phyloP scores from a whole-genome alignment of 2,113 vertebrate species.

The Cottus gobio region DNA sequence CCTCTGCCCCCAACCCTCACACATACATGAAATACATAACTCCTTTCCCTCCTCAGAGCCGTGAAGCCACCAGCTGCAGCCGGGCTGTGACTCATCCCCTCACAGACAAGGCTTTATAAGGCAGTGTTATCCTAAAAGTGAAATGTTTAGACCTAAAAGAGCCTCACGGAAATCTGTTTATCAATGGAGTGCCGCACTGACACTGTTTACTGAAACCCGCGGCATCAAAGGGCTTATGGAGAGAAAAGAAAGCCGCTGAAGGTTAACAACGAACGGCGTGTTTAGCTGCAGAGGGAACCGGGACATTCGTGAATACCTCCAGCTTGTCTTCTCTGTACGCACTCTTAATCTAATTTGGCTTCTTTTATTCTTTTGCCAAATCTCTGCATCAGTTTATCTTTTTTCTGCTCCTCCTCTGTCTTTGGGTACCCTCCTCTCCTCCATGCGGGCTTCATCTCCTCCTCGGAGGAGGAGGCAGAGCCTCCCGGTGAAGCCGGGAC shows the following conservation, averaged over 20 bases:
- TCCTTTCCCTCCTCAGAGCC: constrained; percentile 2
- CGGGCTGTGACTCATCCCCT: not conserved
- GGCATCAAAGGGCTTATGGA: constrained; percentile 29
- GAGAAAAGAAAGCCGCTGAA: constrained; percentile 18
- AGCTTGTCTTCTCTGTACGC: not conserved
- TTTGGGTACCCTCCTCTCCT: constrained; percentile 34
- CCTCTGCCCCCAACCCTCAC: too few species aligned
- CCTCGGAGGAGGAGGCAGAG: constrained; percentile 24
- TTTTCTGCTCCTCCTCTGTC: constrained; percentile 9
- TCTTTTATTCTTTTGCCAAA: constrained; percentile 36
- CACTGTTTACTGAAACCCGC: constrained; percentile 50
- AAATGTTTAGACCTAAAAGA: constrained; percentile 61
- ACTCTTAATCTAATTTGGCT: constrained; percentile 26
- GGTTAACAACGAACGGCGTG: constrained; percentile 20
- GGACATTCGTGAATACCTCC: constrained; percentile 1
- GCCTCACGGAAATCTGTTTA: constrained; percentile 47
- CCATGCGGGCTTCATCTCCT: constrained; percentile 20
- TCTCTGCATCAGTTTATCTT: constrained; percentile 37
- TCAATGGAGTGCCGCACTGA: constrained; percentile 26
- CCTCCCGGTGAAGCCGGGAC: constrained; percentile 22
- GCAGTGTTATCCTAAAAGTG: constrained; percentile 51
- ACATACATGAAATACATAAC: not conserved
- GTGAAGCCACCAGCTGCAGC: constrained; percentile 27
- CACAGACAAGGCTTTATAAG: constrained; percentile 49
- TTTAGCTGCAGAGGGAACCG: constrained; percentile 20